These are phyloP conservation scores for Mionectes macconnelli DNA, from an alignment of 2,113 vertebrate species.

Conservation along the genomic window DNA sequence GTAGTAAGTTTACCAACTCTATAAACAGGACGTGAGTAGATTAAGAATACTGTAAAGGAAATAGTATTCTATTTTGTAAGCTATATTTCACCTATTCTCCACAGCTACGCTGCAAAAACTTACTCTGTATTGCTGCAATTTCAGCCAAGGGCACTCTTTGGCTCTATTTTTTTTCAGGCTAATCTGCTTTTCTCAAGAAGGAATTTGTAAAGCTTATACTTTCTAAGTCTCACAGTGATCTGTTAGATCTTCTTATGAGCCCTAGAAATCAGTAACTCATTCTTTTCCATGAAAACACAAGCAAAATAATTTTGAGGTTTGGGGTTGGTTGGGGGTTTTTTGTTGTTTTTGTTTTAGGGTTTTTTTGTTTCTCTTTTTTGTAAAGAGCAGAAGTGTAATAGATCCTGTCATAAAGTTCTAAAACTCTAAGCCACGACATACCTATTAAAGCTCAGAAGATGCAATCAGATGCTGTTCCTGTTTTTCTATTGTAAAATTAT, in stretches of 20 bases:
- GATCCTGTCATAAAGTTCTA: neutral
- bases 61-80: neutral
- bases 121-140: neutral
- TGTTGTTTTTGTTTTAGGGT: neutral
- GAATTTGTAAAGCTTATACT: constrained; percentile 28
- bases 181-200: constrained; percentile 19
- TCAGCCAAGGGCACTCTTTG: neutral
- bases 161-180: neutral
- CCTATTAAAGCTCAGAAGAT: neutral
- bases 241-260: neutral
- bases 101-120: neutral
- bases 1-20: neutral
- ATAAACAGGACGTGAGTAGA: neutral
- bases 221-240: neutral
- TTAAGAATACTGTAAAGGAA: neutral
- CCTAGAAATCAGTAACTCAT: neutral
- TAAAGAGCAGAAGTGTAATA: neutral
- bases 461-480: neutral
- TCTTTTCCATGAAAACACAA: neutral
- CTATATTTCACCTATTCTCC: neutral
- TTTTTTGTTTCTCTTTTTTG: neutral
- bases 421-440: neutral
- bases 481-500: neutral
- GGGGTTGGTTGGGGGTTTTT: neutral
- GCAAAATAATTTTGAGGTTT: neutral